Percentiles rank a stretch among this genome's conserved stretches.
These are phyloP conservation scores for Chloebia gouldiae DNA, from an alignment of 2,113 vertebrate genomes.

Conservation along the genomic window DNA sequence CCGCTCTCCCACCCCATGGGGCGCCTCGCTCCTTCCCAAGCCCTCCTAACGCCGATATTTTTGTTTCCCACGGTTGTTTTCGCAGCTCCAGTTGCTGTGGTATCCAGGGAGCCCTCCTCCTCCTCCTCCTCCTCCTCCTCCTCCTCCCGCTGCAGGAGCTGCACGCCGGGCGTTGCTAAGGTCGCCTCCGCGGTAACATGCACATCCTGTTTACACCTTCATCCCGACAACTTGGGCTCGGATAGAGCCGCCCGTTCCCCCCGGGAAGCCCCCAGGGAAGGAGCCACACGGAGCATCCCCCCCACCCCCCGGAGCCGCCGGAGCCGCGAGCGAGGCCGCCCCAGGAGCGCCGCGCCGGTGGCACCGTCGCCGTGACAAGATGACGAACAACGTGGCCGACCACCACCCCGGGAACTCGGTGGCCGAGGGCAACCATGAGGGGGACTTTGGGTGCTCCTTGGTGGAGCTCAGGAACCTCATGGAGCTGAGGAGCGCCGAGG, in stretches of 20 bases:
- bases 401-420: slow-evolving; percentile 87
- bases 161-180: slow-evolving; percentile 72
- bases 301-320: not conserved
- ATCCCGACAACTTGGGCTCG: slow-evolving; percentile 67
- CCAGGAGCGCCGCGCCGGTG: not conserved
- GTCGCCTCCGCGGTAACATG: slow-evolving; percentile 80
- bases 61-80: slow-evolving; percentile 59
- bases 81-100: slow-evolving; percentile 69
- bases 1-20: rapidly evolving
- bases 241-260: slow-evolving; percentile 61
- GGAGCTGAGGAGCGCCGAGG: slow-evolving; percentile 88
- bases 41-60: slow-evolving; percentile 1
- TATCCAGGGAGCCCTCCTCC: slow-evolving; percentile 68
- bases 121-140: not conserved
- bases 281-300: not conserved
- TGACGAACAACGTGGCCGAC: slow-evolving; percentile 88
- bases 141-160: slow-evolving; percentile 55
- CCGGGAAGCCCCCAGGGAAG: slow-evolving; percentile 38
- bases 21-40: not conserved
- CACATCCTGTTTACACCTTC: slow-evolving; percentile 72
- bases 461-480: slow-evolving; percentile 87
- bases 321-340: not conserved
- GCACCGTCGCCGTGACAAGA: not conserved
- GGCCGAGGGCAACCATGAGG: slow-evolving; percentile 83
- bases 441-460: slow-evolving; percentile 87